These are phyloP conservation scores for Eulemur rufifrons DNA, from an alignment of 2,113 vertebrate species.

Conservation along the genomic window DNA sequence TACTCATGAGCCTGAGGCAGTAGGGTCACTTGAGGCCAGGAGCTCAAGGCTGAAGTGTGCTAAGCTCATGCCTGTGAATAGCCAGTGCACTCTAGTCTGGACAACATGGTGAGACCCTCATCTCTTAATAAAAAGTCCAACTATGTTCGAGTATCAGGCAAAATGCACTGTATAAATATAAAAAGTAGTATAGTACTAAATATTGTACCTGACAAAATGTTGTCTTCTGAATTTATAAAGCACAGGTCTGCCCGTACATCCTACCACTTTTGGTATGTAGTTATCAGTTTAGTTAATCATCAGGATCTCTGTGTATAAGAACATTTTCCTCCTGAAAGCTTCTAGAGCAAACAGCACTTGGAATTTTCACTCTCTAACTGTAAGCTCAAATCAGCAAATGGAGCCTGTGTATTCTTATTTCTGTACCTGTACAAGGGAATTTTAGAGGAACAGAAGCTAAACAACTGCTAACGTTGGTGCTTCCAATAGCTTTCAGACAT, in stretches of 20 bases:
- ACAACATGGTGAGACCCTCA: too few relatives aligned
- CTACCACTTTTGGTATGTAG: not conserved
- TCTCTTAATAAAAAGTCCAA: not conserved
- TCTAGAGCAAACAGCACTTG: not conserved
- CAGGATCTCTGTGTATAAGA: not conserved
- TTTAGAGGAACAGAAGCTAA: not conserved
- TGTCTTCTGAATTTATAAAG: not conserved
- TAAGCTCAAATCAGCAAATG: not conserved
- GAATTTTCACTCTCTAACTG: not conserved
- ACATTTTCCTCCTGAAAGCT: not conserved
- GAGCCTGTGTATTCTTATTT: not conserved
- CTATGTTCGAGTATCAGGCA: not conserved
- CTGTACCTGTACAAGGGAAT: not conserved
- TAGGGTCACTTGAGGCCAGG: too few relatives aligned
- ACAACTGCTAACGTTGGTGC: not conserved
- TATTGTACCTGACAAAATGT: not conserved
- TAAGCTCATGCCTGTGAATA: too few relatives aligned
- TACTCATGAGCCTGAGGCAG: too few relatives aligned
- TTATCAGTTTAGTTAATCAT: not conserved
- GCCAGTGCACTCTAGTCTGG: too few relatives aligned
- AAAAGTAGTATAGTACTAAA: not conserved
- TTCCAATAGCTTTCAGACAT: not conserved
- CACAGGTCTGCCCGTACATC: not conserved
- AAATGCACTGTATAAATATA: conserved; percentile 6
- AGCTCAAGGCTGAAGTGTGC: too few relatives aligned